Base-by-base conservation (phyloP, 2,888 invertebrate species). In the Lobophora halterata region DNA sequence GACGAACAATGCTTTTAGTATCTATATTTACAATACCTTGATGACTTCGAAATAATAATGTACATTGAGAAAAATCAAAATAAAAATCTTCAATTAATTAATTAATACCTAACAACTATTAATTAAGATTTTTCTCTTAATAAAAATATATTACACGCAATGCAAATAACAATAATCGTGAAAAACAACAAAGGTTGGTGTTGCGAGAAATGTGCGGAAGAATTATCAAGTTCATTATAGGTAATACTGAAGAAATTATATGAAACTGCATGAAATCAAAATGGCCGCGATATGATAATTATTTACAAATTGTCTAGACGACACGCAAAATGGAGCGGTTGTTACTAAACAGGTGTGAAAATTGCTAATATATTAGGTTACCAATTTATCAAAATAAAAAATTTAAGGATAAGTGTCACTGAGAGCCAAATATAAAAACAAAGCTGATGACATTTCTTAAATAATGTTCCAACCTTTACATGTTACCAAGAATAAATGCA, bases 51-150 rank as follows among this genome's bases (percentile, higher is more conserved):
- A 85, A 80, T 79, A 79, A 79, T 81, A 85, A 80, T 82, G 72
- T 82, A 86, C 82, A 83, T 77, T 76, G 77, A 82, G 82, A 82
- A 85, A 86, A 87, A 82, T 86, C 81, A 79, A 81, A 86, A 85
- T 83, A 86, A 83, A 85, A 77, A 79, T 83, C 76, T 79, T 83
- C 82, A 83, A 83, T 82, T 79, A 85, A 85, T 86, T 81, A 82
- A 85, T 83, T 83, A 83, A 82, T 86, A 70, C 71, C 87, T 86
- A 86, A 78, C 63, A 79, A 78, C 82, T 83, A 85, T 74, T 76
- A 80, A 81, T 83, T 83, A 85, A 85, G 85, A 83, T 74, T 86
- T 86, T 80, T 65, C 77, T 82, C 82, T 83, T 78, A 86, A 79
- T 85, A 83, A 85, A 65, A 82, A 82, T 85, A 86, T 85, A 82